These are phyloP conservation scores for Chionodraco myersi DNA, from an alignment of 2,113 vertebrate species.

Conservation along the genomic window DNA sequence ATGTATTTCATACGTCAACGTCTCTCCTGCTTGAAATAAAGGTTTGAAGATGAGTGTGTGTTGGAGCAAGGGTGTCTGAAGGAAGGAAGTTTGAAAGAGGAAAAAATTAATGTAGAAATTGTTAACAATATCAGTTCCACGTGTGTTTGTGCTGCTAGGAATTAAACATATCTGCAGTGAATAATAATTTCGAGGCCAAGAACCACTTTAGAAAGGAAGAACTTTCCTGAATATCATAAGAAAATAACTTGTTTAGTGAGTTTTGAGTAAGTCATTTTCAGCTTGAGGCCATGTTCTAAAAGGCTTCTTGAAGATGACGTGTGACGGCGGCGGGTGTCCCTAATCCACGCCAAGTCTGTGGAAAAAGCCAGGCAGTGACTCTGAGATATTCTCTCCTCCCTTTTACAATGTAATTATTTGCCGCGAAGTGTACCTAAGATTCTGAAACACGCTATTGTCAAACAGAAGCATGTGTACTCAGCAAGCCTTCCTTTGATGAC, in stretches of 20 bases:
- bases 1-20: too few relatives aligned
- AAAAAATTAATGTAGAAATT: background rate
- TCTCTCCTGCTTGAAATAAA: too few relatives aligned
- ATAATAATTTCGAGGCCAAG: background rate
- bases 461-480: slow-evolving; percentile 41
- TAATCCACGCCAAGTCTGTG: background rate
- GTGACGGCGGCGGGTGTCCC: too few relatives aligned
- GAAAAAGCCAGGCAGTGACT: slow-evolving; percentile 5
- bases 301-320: background rate
- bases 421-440: slow-evolving; percentile 12
- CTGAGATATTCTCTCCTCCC: background rate
- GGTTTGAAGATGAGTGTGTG: too few relatives aligned
- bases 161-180: background rate
- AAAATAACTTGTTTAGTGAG: background rate
- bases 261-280: background rate
- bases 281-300: background rate
- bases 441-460: slow-evolving; percentile 25
- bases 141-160: background rate
- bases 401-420: background rate
- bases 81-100: too few relatives aligned
- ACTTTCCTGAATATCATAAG: background rate
- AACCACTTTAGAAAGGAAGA: background rate
- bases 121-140: too few relatives aligned
- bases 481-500: slow-evolving; percentile 39
- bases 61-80: too few relatives aligned